Base-by-base conservation (phyloP, 92 coral and sea anemone species). In the Isaurus tuberculatus region DNA sequence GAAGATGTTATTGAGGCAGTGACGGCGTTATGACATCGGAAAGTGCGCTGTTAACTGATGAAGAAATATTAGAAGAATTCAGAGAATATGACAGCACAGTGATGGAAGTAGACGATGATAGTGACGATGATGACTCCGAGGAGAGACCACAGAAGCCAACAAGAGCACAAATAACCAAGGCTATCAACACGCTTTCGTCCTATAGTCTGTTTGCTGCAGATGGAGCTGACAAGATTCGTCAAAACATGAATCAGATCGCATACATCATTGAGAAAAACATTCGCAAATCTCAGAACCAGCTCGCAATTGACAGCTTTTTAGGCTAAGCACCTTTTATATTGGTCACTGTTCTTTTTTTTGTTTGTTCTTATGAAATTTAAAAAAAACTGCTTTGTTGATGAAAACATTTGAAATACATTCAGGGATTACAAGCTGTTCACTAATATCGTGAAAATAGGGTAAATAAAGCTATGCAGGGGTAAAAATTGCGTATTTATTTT, bases 151-250 rank as follows among this genome's bases (percentile, higher is more conserved):
- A 86, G 81, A 65, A 63, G 65, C 90, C 90, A 60, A 61, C 88
- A 27, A 33, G 17, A 66, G 72, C 60, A 2, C 88, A 75, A 1
- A 68, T 64, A 0, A 36, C 68, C 5, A 73, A 81, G 75, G 72
- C 90, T 22, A 86, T 86, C 66, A 79, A 83, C 55, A 74, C 86
- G 34, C 86, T 81, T 2, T 72, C 71, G 14, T 80, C 71, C n/a
- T 75, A 48, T 68, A 85, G 87, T 80, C 34, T 85, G 51, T 85
- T 80, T 68, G 81, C 79, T 72, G 83, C 27, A 17, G 75, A 88
- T 51, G 73, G 86, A 70, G 88, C 80, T 11, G 49, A 79, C 0
- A 83, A 88, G 82, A 84, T 84, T 84, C 71, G 89, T 68, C 80
- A 65, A 5, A 86, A 79, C 57, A 48, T 88, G 64, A 73, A 57